A percentile compares a stretch with the other conserved stretches of the same genome.
phyloP scores from a whole-genome alignment of 2,888 invertebrate genomes.

The Timandra comae region DNA sequence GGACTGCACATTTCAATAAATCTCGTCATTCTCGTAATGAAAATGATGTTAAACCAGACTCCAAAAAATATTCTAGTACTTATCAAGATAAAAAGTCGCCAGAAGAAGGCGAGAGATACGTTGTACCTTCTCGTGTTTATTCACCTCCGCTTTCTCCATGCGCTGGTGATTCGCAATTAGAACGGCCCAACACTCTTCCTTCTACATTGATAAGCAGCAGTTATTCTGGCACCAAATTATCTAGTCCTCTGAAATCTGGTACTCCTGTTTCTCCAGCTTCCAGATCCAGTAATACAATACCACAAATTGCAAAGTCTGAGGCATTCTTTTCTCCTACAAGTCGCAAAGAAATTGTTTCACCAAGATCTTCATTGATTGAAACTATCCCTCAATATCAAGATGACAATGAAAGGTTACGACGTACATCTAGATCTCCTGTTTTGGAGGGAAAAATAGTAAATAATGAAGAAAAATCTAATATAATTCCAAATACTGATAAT shows the following conservation, averaged over 20 bases:
- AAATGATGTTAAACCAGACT: constrained; percentile 48
- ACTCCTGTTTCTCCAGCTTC: constrained; percentile 45
- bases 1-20: constrained; percentile 94
- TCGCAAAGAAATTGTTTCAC: constrained; percentile 45
- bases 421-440: constrained; percentile 40
- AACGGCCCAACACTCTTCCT: constrained; percentile 63
- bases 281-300: constrained; percentile 40
- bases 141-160: constrained; percentile 75
- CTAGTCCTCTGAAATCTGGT: constrained; percentile 63
- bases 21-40: constrained; percentile 75
- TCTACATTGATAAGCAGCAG: constrained; percentile 54
- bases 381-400: constrained; percentile 25
- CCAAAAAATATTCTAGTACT: constrained; percentile 47
- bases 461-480: constrained; percentile 1
- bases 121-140: constrained; percentile 63
- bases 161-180: constrained; percentile 74
- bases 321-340: constrained; percentile 34
- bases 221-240: constrained; percentile 53
- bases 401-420: constrained; percentile 35
- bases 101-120: constrained; percentile 52
- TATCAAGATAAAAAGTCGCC: constrained; percentile 60
- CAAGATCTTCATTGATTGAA: constrained; percentile 32
- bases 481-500: too few species aligned
- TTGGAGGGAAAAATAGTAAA: constrained; percentile 29
- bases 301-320: constrained; percentile 46